These are phyloP conservation scores for Platichthys stellatus DNA, from an alignment of 2,113 vertebrate species.

Conservation along the genomic window DNA sequence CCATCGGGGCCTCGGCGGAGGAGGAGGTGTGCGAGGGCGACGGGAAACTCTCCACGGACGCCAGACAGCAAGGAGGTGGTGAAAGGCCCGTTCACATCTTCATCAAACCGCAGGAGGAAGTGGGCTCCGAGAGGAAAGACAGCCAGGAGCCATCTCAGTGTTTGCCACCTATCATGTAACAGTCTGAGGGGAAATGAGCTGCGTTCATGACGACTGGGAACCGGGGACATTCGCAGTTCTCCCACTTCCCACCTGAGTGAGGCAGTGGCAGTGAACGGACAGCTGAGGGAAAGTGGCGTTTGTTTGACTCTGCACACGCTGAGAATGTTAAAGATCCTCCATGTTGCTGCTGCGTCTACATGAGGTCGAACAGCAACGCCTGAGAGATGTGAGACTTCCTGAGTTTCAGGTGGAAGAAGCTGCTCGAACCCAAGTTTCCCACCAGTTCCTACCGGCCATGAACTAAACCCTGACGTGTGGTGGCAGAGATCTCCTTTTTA, in stretches of 20 bases:
- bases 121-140: slow-evolving; percentile 54
- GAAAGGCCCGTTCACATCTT: slow-evolving; percentile 80
- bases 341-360: slow-evolving; percentile 9
- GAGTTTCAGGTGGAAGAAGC: too few relatives aligned
- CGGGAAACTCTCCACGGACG: slow-evolving; percentile 44
- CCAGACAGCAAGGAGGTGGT: slow-evolving; percentile 54
- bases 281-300: slow-evolving; percentile 2
- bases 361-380: too few relatives aligned
- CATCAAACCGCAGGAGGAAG: slow-evolving; percentile 75
- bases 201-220: slow-evolving; percentile 31
- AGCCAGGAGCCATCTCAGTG: slow-evolving; percentile 57
- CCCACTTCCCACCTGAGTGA: not conserved
- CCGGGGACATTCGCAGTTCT: slow-evolving; percentile 5
- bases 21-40: slow-evolving; percentile 69
- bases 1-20: slow-evolving; percentile 80
- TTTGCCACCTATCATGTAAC: slow-evolving; percentile 70
- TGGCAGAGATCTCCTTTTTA: too few relatives aligned
- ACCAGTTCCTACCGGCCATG: too few relatives aligned
- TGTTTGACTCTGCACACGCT: not conserved
- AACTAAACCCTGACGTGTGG: too few relatives aligned
- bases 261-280: slow-evolving; percentile 5
- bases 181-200: not conserved
- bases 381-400: not conserved
- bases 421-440: too few relatives aligned
- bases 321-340: not conserved